phyloP scores from a whole-genome alignment of 2,797 vertebrate species.

The Leuciscus waleckii region DNA sequence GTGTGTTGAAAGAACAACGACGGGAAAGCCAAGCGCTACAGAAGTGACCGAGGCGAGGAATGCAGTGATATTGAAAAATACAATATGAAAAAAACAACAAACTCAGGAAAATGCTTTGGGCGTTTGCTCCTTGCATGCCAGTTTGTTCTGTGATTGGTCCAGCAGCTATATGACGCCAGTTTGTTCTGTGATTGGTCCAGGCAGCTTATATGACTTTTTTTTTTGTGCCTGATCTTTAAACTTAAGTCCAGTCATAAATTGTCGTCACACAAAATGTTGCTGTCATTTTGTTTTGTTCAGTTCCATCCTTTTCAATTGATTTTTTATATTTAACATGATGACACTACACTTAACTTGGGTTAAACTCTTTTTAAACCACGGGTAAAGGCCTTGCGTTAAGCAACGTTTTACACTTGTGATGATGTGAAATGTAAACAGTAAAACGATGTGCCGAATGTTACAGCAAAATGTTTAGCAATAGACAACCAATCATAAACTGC shows the following conservation, averaged over 20 bases:
- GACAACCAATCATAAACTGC: neutral
- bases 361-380: neutral
- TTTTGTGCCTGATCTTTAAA: conserved; percentile 2
- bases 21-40: conserved; percentile 20
- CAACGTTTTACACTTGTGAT: neutral
- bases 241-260: neutral
- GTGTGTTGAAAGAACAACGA: conserved; percentile 27
- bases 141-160: conserved; percentile 23
- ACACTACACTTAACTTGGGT: neutral
- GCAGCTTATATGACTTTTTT: neutral
- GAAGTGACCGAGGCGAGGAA: conserved; percentile 31
- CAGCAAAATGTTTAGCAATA: neutral
- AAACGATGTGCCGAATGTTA: neutral
- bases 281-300: neutral
- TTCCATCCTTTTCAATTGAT: too few species aligned
- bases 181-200: conserved; percentile 17
- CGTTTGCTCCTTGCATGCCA: neutral
- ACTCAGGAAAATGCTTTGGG: conserved; percentile 48
- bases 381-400: neutral
- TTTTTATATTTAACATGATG: neutral
- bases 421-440: neutral
- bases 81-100: conserved; percentile 49
- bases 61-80: conserved; percentile 31
- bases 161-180: neutral
- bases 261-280: neutral